Conservation (phyloP, 2,797 vertebrate species). For the Lycodopsis pacificus region DNA sequence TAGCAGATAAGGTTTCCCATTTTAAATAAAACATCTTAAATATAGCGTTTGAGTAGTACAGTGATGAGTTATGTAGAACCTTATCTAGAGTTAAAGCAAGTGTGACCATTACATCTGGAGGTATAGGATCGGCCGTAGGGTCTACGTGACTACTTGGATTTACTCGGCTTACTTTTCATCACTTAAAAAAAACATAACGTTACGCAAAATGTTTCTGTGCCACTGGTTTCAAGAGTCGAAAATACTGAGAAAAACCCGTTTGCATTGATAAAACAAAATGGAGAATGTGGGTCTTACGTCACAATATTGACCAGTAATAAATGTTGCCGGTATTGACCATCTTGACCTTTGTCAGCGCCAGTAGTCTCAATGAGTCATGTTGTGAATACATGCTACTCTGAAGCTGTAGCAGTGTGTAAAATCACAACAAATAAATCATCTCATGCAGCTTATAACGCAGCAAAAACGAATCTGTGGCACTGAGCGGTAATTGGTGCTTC, state of each 20-base stretch:
- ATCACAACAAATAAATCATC: conserved; percentile 16
- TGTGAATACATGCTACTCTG: conserved; percentile 4
- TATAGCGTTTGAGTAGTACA: conserved; percentile 68
- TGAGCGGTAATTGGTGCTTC: conserved; percentile 63
- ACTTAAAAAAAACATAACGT: neutral
- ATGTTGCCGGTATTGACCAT: neutral
- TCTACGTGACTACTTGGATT: conserved; percentile 2
- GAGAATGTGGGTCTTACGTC: neutral
- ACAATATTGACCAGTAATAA: conserved; percentile 18
- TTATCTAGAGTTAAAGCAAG: conserved; percentile 40
- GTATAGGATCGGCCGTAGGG: neutral
- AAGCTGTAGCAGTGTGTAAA: neutral
- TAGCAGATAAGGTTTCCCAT: conserved; percentile 76
- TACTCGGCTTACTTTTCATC: neutral
- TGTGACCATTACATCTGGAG: conserved; percentile 22
- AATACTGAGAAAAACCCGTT: neutral
- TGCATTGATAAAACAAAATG: conserved; percentile 8
- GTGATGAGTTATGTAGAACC: conserved; percentile 45
- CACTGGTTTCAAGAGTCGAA: neutral
- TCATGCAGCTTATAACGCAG: conserved; percentile 6
- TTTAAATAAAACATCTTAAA: conserved; percentile 88
- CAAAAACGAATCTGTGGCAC: conserved; percentile 14
- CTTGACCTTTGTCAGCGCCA: neutral
- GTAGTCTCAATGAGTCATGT: conserved; percentile 6
- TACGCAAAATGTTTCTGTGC: neutral